Evolutionary conservation across 2,797 vertebrate species (phyloP).

Genomic region (Salarias fasciatus): DNA sequence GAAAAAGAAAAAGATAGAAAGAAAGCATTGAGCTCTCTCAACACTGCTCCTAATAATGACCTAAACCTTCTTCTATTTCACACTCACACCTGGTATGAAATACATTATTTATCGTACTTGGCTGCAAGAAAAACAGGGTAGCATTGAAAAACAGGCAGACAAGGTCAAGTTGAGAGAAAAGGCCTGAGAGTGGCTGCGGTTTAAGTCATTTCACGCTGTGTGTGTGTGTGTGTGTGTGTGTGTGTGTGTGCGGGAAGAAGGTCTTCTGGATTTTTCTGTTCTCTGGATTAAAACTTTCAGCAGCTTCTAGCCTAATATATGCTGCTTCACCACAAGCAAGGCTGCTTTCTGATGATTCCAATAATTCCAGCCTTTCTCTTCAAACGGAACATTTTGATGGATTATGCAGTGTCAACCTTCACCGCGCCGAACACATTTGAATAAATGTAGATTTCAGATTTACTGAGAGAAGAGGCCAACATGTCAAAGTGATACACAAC

Average conservation of each 20-base stretch:
- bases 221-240: no score
- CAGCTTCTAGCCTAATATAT: constrained; percentile 32
- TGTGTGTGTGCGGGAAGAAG: no score
- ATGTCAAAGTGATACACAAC: constrained; percentile 76
- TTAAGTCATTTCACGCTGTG: constrained; percentile 23
- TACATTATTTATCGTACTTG: constrained; percentile 24
- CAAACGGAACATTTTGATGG: constrained; percentile 76
- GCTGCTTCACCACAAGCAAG: constrained; percentile 39
- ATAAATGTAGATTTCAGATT: constrained; percentile 79
- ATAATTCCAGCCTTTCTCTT: constrained; percentile 64
- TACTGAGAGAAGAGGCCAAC: constrained; percentile 72
- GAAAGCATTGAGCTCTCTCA: no score
- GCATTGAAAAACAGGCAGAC: constrained; percentile 14
- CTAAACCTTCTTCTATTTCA: constrained; percentile 3
- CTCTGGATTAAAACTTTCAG: constrained; percentile 41
- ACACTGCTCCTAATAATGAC: not conserved
- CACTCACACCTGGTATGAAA: not conserved
- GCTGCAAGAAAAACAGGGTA: constrained; percentile 11
- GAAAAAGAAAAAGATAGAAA: no score
- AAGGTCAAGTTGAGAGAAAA: constrained; percentile 30
- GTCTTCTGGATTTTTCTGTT: constrained; percentile 22
- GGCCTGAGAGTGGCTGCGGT: constrained; percentile 6
- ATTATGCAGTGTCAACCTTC: constrained; percentile 76
- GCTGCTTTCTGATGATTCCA: constrained; percentile 71
- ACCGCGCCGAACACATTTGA: constrained; percentile 67